phyloP scores from a whole-genome alignment of 1,140 invertebrate species.

The Ips typographus region DNA sequence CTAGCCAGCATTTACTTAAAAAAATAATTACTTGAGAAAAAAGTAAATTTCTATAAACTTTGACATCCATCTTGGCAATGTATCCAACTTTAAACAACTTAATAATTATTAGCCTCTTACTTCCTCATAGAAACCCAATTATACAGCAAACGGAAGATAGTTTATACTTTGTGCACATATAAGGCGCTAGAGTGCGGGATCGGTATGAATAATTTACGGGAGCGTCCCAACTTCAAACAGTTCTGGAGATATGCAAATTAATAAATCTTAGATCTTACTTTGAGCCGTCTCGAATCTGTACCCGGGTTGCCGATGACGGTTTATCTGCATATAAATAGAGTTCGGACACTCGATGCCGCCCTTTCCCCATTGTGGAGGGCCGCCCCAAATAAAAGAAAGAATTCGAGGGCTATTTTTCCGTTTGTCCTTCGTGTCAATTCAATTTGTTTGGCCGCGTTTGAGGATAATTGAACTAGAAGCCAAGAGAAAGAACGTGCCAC shows the following conservation, averaged over 20 bases:
- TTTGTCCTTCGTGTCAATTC: conserved; percentile 1
- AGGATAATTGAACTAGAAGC: background rate
- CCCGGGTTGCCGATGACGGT: conserved; percentile 23
- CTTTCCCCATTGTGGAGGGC: conserved; percentile 28
- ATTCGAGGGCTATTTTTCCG: conserved; percentile 1
- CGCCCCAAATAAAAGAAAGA: conserved; percentile 6
- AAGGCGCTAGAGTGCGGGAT: conserved; percentile 22
- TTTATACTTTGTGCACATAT: conserved; percentile 42
- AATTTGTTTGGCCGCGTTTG: background rate
- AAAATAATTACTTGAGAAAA: no score
- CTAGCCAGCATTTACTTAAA: no score
- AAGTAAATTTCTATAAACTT: no score
- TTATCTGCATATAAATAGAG: conserved; percentile 48
- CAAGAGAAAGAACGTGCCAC: no score
- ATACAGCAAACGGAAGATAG: conserved; percentile 21
- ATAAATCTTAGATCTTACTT: conserved; percentile 50
- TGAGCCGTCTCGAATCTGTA: conserved; percentile 43
- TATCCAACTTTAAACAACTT: no score
- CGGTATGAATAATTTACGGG: conserved; percentile 49
- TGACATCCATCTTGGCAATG: no score
- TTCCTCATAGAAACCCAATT: conserved; percentile 32
- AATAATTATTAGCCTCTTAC: conserved; percentile 22
- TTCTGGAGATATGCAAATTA: conserved; percentile 47
- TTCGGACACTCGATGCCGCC: conserved; percentile 37
- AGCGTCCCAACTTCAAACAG: conserved; percentile 45